Conservation (phyloP, 2,797 vertebrate species). For the Macropodus opercularis region DNA sequence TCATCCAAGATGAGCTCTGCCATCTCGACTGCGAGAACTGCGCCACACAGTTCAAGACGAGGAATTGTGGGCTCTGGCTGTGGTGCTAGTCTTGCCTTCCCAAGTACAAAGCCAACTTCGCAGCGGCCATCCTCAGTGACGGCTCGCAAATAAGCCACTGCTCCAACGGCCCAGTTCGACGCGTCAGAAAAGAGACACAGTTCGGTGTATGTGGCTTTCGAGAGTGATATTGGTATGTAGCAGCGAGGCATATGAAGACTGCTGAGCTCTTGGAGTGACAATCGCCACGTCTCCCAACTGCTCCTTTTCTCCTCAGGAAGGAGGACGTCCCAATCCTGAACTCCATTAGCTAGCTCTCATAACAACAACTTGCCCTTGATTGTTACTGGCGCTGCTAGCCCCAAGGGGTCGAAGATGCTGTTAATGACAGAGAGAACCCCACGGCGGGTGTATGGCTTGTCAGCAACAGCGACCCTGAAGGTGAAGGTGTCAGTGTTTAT, state of each 20-base stretch:
- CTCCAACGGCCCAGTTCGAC: constrained; percentile 31
- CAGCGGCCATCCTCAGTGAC: neutral
- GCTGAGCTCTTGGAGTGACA: neutral
- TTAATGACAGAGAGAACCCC: neutral
- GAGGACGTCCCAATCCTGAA: neutral
- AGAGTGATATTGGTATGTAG: neutral
- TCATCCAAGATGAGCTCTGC: constrained; percentile 2
- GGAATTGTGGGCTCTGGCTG: constrained; percentile 24
- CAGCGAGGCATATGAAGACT: neutral
- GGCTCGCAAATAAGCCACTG: constrained; percentile 35
- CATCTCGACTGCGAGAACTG: constrained; percentile 1
- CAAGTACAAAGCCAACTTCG: constrained; percentile 11
- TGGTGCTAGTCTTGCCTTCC: constrained; percentile 5
- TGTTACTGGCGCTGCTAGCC: constrained; percentile 7
- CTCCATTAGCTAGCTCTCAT: neutral
- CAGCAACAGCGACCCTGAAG: neutral
- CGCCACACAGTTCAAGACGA: constrained; percentile 27
- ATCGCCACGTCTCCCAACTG: neutral
- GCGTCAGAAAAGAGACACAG: no score
- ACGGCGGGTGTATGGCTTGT: neutral
- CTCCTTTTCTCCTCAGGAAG: neutral
- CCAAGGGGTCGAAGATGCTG: no score
- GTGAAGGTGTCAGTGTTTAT: constrained; percentile 23
- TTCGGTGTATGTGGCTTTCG: neutral
- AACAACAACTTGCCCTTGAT: neutral